Base-by-base conservation (phyloP, 2,113 vertebrate species). In the Vanacampus margaritifer region DNA sequence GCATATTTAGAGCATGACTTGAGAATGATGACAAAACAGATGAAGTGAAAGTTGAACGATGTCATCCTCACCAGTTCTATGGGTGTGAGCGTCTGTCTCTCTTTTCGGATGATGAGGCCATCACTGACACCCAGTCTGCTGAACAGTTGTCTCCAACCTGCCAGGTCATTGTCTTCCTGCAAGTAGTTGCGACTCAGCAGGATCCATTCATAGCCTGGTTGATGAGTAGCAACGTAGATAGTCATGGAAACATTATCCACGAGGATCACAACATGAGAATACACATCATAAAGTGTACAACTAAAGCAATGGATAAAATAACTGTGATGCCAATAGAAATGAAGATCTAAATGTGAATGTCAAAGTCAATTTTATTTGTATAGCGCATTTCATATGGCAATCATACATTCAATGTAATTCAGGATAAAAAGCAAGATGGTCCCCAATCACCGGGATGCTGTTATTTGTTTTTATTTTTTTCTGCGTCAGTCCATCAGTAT, bases 71-170 rank as follows among this genome's bases (percentile, higher is more conserved):
- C 92, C 92, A 93, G 84, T 32, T 93, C 86, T 67, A 79, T 21
- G 5, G 79, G 65, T 0, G 63, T 86, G 50, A 92, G 75, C 0
- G 82, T 88, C 51, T 37, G 75, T 56, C 73, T 85, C 76, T 91
- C 81, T 82, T 91, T 93, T 71, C 81, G 86, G 64, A 93, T 88
- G 78, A 93, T 89, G 59, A 93, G 87, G 7, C 89, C 82, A 21
- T 93, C 92, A 58, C 81, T 78, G 69, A 93, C 91, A 17, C 92
- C 92, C 39, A 93, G 85, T 4, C 64, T 69, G 63, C 41, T 78
- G 76, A 93, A 87, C 53, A 93, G 81, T 46, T 88, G 87, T 23
- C 86, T 89, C 92, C 92, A 93, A 43, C 90, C 91, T 13, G 62
- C 74, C 2, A 86, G 51, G 48, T 93, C 91, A 0, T 46, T 16